Percentiles rank a stretch among this genome's conserved stretches.
phyloP scores from a whole-genome alignment of 2,113 vertebrate species.

The Oceanites oceanicus region DNA sequence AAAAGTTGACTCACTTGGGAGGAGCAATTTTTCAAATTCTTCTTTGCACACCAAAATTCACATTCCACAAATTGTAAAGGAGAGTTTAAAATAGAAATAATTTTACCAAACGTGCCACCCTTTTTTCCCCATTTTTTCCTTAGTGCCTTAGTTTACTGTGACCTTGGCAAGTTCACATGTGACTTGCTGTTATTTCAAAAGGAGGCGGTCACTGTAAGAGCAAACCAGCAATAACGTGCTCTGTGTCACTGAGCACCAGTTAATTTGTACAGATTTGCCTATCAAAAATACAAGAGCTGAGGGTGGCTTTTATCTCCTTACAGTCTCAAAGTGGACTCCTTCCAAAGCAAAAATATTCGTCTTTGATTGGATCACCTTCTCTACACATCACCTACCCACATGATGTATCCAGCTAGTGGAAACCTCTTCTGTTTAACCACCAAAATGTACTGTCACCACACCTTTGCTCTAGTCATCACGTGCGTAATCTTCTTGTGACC shows the following conservation, averaged over 20 bases:
- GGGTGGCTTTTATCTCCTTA: background rate
- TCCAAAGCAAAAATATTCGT: background rate
- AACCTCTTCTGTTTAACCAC: background rate
- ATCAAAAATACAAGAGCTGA: background rate
- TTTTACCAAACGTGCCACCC: background rate
- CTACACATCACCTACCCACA: background rate
- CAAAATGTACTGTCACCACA: background rate
- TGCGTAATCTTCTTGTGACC: background rate
- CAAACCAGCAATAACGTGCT: background rate
- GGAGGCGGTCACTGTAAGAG: background rate
- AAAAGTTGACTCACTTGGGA: background rate
- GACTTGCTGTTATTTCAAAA: background rate
- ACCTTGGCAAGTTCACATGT: background rate
- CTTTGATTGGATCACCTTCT: background rate
- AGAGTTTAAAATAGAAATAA: background rate
- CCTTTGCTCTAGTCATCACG: background rate
- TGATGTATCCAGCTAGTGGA: background rate
- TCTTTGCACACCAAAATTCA: background rate
- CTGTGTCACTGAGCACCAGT: background rate
- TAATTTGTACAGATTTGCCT: background rate
- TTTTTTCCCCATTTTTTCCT: background rate
- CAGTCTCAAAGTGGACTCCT: background rate
- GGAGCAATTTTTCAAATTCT: background rate
- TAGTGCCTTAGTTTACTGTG: background rate
- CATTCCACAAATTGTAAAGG: background rate